Percentiles rank a stretch among this genome's conserved stretches.
Evolutionary conservation across 1,140 invertebrate species (phyloP).

Genomic region (Sycophaga agraensis): DNA sequence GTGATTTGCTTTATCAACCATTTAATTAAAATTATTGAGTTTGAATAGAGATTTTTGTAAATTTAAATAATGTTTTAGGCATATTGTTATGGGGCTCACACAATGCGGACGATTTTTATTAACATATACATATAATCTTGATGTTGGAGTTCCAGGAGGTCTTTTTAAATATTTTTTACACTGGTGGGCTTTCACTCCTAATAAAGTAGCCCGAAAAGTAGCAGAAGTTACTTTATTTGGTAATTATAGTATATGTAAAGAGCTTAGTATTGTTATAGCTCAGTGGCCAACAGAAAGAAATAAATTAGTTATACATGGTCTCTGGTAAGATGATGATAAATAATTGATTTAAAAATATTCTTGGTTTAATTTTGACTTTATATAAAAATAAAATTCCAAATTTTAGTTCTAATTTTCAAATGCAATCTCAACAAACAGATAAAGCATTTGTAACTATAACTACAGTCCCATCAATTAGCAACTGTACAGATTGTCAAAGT

Average conservation of each 20-base stretch:
- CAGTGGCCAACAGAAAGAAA: slow-evolving; percentile 70
- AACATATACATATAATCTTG: slow-evolving; percentile 74
- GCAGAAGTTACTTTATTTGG: slow-evolving; percentile 70
- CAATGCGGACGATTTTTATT: slow-evolving; percentile 90
- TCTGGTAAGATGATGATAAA: slow-evolving; percentile 56
- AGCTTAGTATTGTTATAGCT: slow-evolving; percentile 67
- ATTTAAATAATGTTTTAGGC: slow-evolving; percentile 53
- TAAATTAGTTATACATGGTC: slow-evolving; percentile 69
- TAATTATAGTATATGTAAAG: slow-evolving; percentile 64
- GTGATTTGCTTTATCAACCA: slow-evolving; percentile 40
- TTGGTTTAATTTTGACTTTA: slow-evolving; percentile 12
- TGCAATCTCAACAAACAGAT: slow-evolving; percentile 51
- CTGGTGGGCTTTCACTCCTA: slow-evolving; percentile 72
- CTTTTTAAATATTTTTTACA: slow-evolving; percentile 66
- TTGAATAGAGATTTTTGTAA: not conserved
- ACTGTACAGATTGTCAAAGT: slow-evolving; percentile 63
- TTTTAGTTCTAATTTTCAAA: slow-evolving; percentile 42
- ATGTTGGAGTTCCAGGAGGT: slow-evolving; percentile 54
- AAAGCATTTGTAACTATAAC: slow-evolving; percentile 63
- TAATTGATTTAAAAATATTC: not conserved
- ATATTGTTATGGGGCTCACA: slow-evolving; percentile 91
- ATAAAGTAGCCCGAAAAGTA: slow-evolving; percentile 64
- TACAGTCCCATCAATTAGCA: slow-evolving; percentile 63
- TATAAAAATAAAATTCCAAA: slow-evolving; percentile 11
- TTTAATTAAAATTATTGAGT: not conserved